Evolutionary conservation across 2,888 invertebrate genomes (phyloP).

Genomic region (Micropterix aruncella): DNA sequence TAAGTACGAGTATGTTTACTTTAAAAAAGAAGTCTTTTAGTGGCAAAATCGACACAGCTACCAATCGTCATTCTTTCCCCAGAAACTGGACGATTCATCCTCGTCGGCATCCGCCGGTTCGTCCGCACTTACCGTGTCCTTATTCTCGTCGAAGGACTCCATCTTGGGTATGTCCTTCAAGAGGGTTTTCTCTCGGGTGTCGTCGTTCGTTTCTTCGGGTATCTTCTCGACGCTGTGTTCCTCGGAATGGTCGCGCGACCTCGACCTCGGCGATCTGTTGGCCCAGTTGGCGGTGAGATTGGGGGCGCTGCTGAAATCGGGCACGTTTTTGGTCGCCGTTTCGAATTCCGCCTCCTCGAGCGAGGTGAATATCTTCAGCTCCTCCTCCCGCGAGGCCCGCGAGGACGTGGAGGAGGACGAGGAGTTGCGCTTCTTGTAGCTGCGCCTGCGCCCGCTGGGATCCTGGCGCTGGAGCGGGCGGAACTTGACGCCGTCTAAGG

Average conservation of each 20-base stretch:
- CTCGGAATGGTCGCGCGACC: conserved; percentile 27
- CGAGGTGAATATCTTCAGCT: conserved; percentile 47
- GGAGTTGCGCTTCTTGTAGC: conserved; percentile 44
- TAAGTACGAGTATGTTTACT: neutral
- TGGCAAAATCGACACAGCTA: conserved; percentile 9
- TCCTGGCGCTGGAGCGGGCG: conserved; percentile 45
- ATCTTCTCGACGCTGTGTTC: conserved; percentile 12
- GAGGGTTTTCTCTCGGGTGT: conserved; percentile 14
- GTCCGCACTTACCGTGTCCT: conserved; percentile 16
- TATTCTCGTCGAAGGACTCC: conserved; percentile 30
- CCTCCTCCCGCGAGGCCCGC: conserved; percentile 47
- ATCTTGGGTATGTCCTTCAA: conserved; percentile 24
- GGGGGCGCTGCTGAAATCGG: conserved; percentile 30
- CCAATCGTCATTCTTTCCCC: conserved; percentile 33
- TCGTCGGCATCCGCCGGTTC: conserved; percentile 21
- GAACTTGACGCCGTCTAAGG: conserved; percentile 50
- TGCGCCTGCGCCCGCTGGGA: conserved; percentile 43
- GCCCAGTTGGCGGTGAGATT: conserved; percentile 25
- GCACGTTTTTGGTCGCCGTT: conserved; percentile 20
- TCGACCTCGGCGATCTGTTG: conserved; percentile 4
- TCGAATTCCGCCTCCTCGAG: conserved; percentile 46
- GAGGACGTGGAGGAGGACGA: conserved; percentile 45
- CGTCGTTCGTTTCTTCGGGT: conserved; percentile 4
- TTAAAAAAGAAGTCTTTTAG: too few species aligned
- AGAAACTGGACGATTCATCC: conserved; percentile 23